phyloP scores from a whole-genome alignment of 2,113 vertebrate species.

The Heterotilapia buettikoferi region DNA sequence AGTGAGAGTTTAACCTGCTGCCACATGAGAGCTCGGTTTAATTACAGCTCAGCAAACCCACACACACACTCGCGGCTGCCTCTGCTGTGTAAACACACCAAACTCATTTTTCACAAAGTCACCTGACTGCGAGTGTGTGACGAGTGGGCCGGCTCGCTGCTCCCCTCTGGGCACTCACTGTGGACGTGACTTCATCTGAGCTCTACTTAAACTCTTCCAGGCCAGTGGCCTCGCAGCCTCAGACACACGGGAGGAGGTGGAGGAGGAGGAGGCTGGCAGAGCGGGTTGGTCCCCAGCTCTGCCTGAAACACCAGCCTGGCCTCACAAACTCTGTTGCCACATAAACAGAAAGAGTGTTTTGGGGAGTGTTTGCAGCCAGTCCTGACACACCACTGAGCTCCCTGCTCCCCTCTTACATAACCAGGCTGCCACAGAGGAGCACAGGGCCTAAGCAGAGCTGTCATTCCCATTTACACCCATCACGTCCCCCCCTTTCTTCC shows the following conservation, averaged over 20 bases:
- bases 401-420: conserved; percentile 28
- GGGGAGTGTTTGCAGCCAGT: background rate
- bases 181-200: background rate
- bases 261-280: background rate
- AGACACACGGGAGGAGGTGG: background rate
- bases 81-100: conserved; percentile 5
- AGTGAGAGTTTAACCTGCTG: background rate
- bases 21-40: background rate
- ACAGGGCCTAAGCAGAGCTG: conserved; percentile 18
- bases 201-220: conserved; percentile 48
- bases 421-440: background rate
- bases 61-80: background rate
- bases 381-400: background rate
- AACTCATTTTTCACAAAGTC: background rate
- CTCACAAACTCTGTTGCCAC: background rate
- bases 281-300: background rate
- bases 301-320: background rate
- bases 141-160: background rate
- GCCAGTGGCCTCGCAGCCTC: background rate
- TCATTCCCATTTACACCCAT: conserved; percentile 34
- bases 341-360: background rate
- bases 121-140: background rate
- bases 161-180: background rate
- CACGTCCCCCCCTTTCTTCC: background rate
- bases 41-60: background rate